These are phyloP conservation scores for Plebejus anna DNA, from an alignment of 2,888 invertebrate genomes.

Conservation along the genomic window DNA sequence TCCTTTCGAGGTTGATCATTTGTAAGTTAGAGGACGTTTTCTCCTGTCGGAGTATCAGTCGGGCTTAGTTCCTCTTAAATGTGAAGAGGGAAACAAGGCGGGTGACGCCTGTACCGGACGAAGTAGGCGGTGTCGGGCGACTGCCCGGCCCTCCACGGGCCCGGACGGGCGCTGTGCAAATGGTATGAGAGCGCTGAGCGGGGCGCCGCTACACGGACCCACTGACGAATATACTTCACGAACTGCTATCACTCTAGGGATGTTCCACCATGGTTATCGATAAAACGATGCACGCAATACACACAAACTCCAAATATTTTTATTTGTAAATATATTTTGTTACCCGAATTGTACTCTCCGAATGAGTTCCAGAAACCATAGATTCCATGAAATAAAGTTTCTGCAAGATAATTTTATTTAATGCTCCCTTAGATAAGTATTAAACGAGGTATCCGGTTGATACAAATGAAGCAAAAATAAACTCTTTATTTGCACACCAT, in stretches of 20 bases:
- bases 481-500: too few species aligned
- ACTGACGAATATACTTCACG: slow-evolving; percentile 74
- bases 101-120: slow-evolving; percentile 77
- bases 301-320: slow-evolving; percentile 4
- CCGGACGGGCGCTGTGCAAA: slow-evolving; percentile 68
- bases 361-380: neutral
- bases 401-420: neutral
- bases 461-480: neutral
- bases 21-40: slow-evolving; percentile 52
- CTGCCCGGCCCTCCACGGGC: slow-evolving; percentile 67
- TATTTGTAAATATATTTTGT: neutral
- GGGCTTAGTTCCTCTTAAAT: slow-evolving; percentile 48
- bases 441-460: neutral
- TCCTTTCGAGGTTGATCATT: slow-evolving; percentile 22
- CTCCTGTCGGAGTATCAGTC: slow-evolving; percentile 53
- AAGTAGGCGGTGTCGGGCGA: slow-evolving; percentile 77
- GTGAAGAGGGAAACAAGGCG: slow-evolving; percentile 74
- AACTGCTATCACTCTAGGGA: slow-evolving; percentile 67
- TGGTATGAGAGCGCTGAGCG: slow-evolving; percentile 60
- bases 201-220: slow-evolving; percentile 70
- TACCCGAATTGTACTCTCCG: neutral
- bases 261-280: slow-evolving; percentile 52
- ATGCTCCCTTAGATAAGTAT: neutral
- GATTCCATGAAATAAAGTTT: neutral
- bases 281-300: slow-evolving; percentile 37